Conservation (phyloP, 2,797 vertebrate genomes). For the Micromesistius poutassou region DNA sequence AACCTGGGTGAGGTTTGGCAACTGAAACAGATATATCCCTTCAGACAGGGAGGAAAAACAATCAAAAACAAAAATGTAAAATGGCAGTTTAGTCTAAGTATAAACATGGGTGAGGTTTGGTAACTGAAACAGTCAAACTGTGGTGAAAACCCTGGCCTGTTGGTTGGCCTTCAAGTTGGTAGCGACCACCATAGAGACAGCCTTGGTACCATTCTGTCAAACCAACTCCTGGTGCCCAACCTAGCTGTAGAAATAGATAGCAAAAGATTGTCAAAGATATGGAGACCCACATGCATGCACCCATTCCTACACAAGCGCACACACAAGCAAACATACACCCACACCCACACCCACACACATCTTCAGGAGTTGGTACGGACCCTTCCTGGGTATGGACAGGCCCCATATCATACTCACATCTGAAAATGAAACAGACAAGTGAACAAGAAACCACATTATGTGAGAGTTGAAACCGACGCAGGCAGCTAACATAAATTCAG, state of each 20-base stretch:
- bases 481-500: slow-evolving; percentile 21
- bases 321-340: slow-evolving; percentile 24
- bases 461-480: slow-evolving; percentile 58
- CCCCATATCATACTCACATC: slow-evolving; percentile 29
- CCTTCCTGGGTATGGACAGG: slow-evolving; percentile 54
- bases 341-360: slow-evolving; percentile 37
- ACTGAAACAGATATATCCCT: too few relatives aligned
- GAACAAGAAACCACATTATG: slow-evolving; percentile 65
- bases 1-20: slow-evolving; percentile 38
- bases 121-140: slow-evolving; percentile 52
- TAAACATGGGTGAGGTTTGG: slow-evolving; percentile 34
- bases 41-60: too few relatives aligned
- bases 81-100: not conserved
- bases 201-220: slow-evolving; percentile 41
- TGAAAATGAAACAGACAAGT: slow-evolving; percentile 47
- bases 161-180: slow-evolving; percentile 33
- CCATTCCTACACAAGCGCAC: not conserved
- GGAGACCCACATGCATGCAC: not conserved
- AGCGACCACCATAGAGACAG: slow-evolving; percentile 41
- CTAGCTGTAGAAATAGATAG: slow-evolving; percentile 70
- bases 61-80: not conserved
- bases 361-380: slow-evolving; percentile 57
- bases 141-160: slow-evolving; percentile 52
- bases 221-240: slow-evolving; percentile 61
- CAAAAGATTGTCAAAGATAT: slow-evolving; percentile 65